phyloP scores from a whole-genome alignment of 2,888 invertebrate genomes.

The Gisinianus flammeolus region DNA sequence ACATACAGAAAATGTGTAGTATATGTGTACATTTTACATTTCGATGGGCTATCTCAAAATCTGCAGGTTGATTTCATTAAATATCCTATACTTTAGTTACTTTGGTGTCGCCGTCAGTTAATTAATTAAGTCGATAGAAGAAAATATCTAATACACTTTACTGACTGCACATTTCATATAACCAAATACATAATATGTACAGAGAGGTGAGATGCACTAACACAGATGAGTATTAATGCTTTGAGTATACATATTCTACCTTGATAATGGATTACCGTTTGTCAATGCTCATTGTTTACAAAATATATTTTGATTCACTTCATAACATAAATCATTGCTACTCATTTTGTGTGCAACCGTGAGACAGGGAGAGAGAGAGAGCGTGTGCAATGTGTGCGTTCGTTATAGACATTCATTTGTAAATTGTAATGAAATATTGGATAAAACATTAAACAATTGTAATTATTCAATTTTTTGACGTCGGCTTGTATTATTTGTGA shows the following conservation, averaged over 20 bases:
- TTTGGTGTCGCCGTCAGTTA: conserved; percentile 26
- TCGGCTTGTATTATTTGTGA: too few species aligned
- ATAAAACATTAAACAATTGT: too few species aligned
- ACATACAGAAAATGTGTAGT: too few species aligned
- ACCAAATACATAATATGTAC: neutral
- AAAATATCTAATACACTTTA: neutral
- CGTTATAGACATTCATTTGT: too few species aligned
- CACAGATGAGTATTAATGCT: neutral
- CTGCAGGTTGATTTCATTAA: neutral
- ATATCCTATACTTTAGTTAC: neutral
- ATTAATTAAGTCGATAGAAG: conserved; percentile 32
- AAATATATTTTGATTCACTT: neutral
- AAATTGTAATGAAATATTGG: too few species aligned
- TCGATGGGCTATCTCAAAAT: too few species aligned
- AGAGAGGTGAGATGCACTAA: too few species aligned
- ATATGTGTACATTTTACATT: too few species aligned
- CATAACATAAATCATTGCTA: neutral
- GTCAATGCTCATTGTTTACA: neutral
- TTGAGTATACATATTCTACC: neutral
- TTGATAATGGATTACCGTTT: neutral
- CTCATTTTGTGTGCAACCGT: too few species aligned
- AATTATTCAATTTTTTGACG: too few species aligned
- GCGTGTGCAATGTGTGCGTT: too few species aligned
- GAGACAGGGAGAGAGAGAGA: too few species aligned
- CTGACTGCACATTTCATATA: neutral